Evolutionary conservation across 2,113 vertebrate species (phyloP).

Genomic region (Hassar affinis): DNA sequence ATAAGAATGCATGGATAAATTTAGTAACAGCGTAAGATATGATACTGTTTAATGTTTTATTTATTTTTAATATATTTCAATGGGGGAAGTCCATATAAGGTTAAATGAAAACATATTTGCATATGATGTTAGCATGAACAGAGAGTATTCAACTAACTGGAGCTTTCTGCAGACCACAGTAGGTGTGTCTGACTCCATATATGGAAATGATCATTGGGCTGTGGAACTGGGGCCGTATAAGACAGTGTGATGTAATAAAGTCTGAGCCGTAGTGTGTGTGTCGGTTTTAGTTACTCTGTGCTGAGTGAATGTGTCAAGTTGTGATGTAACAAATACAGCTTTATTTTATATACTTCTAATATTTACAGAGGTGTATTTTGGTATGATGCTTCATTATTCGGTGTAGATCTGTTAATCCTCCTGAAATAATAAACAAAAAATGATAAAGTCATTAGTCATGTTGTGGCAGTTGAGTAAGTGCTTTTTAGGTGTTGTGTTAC

Average conservation of each 20-base stretch:
- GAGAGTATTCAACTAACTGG: not conserved
- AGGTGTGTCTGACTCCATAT: not conserved
- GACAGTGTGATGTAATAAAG: not conserved
- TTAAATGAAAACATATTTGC: not conserved
- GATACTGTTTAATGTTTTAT: not conserved
- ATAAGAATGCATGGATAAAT: too few species aligned
- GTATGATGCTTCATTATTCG: not conserved
- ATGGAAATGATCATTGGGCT: not conserved
- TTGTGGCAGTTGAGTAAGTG: not conserved
- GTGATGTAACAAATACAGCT: not conserved
- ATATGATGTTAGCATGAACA: not conserved
- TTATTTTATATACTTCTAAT: not conserved
- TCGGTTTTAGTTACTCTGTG: not conserved
- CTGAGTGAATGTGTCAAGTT: not conserved
- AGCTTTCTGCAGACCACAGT: not conserved
- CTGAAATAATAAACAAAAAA: not conserved
- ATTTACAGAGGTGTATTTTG: not conserved
- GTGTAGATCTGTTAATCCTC: not conserved
- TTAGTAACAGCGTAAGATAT: not conserved
- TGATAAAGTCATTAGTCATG: not conserved
- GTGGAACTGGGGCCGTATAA: not conserved
- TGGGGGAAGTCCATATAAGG: not conserved
- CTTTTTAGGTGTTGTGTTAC: not conserved
- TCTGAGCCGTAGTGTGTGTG: not conserved
- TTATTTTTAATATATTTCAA: not conserved